phyloP scores from a whole-genome alignment of 2,888 invertebrate species.

The Lutraria lutraria region DNA sequence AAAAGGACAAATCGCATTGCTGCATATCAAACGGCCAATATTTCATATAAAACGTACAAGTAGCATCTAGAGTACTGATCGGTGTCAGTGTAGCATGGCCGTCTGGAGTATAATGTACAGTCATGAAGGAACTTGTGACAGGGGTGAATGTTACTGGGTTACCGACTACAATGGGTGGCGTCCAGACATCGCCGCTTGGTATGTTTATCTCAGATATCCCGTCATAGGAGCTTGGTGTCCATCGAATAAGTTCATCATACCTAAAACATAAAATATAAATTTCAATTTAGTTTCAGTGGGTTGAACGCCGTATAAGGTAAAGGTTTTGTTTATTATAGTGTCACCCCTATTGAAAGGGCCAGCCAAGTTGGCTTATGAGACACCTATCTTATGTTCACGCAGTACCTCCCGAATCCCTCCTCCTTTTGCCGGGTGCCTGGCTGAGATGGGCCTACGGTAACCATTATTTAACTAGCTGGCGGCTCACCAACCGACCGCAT shows the following conservation, averaged over 20 bases:
- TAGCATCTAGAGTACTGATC: not conserved
- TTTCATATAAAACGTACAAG: constrained; percentile 31
- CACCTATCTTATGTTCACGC: too few relatives aligned
- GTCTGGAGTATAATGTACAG: not conserved
- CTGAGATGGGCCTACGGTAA: too few relatives aligned
- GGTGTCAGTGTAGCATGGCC: constrained; percentile 24
- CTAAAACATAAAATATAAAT: not conserved
- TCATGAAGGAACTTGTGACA: constrained; percentile 7
- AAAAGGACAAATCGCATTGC: constrained; percentile 14
- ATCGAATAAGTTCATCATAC: constrained; percentile 37
- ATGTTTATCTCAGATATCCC: constrained; percentile 1
- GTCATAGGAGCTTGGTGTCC: constrained; percentile 16
- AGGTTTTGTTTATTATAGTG: too few relatives aligned
- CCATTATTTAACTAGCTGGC: too few relatives aligned
- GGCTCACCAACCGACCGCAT: too few relatives aligned
- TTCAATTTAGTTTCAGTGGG: too few relatives aligned
- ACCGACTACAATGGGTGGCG: constrained; percentile 4
- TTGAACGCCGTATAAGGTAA: too few relatives aligned
- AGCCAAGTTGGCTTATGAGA: too few relatives aligned
- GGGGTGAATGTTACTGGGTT: constrained; percentile 19
- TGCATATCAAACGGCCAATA: constrained; percentile 43
- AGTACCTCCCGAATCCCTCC: too few relatives aligned
- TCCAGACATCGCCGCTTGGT: constrained; percentile 30
- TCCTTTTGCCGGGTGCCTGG: too few relatives aligned
- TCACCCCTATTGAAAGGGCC: too few relatives aligned